Evolutionary conservation across 2,888 invertebrate species (phyloP).

Genomic region (Ypsolopha scabrella): DNA sequence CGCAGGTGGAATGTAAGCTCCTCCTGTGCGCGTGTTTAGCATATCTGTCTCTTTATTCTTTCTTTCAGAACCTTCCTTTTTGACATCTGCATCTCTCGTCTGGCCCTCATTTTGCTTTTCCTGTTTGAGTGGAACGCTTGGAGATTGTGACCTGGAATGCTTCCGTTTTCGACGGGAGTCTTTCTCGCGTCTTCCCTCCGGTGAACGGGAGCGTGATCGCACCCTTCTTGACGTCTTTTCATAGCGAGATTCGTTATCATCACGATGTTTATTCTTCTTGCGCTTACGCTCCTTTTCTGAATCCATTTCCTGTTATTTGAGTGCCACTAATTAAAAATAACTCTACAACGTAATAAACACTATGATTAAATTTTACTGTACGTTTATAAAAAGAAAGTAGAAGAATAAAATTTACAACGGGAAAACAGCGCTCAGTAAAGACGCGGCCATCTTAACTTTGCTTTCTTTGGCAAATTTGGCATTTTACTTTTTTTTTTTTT

Average conservation of each 20-base stretch:
- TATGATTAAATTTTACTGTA: neutral
- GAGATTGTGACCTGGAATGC: conserved; percentile 40
- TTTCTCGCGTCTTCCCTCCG: conserved; percentile 22
- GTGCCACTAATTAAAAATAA: neutral
- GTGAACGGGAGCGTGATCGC: conserved; percentile 38
- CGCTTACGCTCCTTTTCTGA: conserved; percentile 35
- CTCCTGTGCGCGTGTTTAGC: conserved; percentile 87
- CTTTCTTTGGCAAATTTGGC: too few relatives aligned
- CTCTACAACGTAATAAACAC: neutral
- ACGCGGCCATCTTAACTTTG: conserved; percentile 9
- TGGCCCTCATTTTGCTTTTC: conserved; percentile 23
- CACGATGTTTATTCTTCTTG: conserved; percentile 35
- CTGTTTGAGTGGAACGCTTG: conserved; percentile 23
- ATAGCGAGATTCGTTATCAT: conserved; percentile 31
- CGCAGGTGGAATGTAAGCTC: conserved; percentile 98
- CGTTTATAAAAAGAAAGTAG: neutral
- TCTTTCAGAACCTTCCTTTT: conserved; percentile 31
- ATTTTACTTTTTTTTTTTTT: neutral
- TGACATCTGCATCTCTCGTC: conserved; percentile 20
- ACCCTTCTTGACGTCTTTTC: conserved; percentile 38
- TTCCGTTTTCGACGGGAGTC: conserved; percentile 39
- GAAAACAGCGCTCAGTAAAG: conserved; percentile 4
- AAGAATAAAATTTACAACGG: neutral
- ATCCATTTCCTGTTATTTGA: conserved; percentile 31
- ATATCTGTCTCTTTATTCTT: conserved; percentile 70